Evolutionary conservation across 2,797 vertebrate species (phyloP).

Genomic region (Xenops minutus): DNA sequence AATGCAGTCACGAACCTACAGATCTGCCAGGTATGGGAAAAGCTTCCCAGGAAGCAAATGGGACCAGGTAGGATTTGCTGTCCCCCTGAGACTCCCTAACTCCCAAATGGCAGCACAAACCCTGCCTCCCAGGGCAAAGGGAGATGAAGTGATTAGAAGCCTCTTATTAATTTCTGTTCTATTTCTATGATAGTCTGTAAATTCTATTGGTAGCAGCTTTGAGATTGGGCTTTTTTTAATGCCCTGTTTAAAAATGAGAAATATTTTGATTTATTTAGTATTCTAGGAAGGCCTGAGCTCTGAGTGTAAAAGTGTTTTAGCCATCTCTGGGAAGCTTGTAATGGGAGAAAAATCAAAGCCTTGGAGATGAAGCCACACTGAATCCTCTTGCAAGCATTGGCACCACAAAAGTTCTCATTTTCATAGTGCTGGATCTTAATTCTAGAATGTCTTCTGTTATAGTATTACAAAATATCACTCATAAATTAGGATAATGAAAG

Average conservation of each 20-base stretch:
- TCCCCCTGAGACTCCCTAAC: neutral
- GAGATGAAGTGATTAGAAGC: neutral
- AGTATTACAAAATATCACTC: neutral
- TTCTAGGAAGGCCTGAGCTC: neutral
- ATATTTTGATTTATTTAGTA: too few species aligned
- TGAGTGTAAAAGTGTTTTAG: neutral
- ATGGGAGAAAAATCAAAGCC: neutral
- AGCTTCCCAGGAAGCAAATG: neutral
- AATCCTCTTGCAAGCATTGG: neutral
- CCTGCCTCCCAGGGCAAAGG: neutral
- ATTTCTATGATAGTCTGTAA: neutral
- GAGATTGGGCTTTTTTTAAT: rapidly evolving
- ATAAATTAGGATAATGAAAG: neutral
- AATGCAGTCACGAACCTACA: neutral
- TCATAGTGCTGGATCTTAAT: neutral
- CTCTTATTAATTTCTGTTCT: neutral
- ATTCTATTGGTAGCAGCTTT: neutral
- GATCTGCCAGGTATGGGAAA: neutral
- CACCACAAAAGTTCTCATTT: neutral
- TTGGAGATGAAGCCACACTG: neutral
- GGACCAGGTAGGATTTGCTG: neutral
- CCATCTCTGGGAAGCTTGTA: neutral
- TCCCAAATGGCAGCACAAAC: neutral
- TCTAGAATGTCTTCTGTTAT: neutral
- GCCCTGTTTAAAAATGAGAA: neutral